Evolutionary conservation across 2,113 vertebrate genomes (phyloP).

Genomic region (Heloderma charlesbogerti): DNA sequence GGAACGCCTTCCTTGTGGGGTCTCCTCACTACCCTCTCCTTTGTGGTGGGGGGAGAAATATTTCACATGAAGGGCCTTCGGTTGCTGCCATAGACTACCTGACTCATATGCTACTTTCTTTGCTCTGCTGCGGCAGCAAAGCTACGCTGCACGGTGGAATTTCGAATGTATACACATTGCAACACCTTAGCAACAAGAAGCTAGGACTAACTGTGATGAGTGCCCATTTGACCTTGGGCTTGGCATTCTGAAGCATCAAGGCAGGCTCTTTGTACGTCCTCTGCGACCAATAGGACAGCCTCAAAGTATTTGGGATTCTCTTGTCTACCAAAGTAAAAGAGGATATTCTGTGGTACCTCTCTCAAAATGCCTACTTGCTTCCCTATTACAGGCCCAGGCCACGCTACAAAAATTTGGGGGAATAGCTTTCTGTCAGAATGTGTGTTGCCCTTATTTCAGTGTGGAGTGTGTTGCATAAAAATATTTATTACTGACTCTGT

Average conservation of each 20-base stretch:
- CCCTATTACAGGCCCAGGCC: background rate
- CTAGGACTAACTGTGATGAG: background rate
- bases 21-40: background rate
- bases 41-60: background rate
- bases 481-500: background rate
- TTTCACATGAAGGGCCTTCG: background rate
- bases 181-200: background rate
- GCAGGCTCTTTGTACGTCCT: background rate
- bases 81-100: background rate
- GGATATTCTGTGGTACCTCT: background rate
- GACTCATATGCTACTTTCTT: background rate
- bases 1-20: background rate
- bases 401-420: background rate
- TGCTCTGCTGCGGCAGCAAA: too few relatives aligned
- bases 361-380: background rate
- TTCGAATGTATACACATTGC: background rate
- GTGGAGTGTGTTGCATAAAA: background rate
- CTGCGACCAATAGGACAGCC: background rate
- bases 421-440: background rate
- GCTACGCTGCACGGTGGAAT: background rate
- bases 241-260: background rate
- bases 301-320: background rate
- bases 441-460: background rate
- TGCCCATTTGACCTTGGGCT: background rate
- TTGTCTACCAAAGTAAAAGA: conserved; percentile 4